A percentile compares a stretch with the other conserved stretches of the same genome.
These are phyloP conservation scores for Thera obeliscata DNA, from an alignment of 2,888 invertebrate species.

Conservation along the genomic window DNA sequence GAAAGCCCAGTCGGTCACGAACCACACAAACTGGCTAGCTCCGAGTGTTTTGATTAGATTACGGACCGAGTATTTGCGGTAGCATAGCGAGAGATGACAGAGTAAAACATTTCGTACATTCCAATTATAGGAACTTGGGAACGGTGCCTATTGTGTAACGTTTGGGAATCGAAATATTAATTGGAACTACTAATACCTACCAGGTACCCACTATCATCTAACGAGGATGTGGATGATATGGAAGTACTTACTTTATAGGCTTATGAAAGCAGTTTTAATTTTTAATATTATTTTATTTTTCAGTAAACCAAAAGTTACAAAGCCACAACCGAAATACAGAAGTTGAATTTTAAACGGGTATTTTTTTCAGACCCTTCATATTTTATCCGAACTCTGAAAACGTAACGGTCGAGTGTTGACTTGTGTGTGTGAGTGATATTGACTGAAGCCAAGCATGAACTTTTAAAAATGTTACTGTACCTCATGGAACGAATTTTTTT, in stretches of 20 bases:
- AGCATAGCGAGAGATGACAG: constrained; percentile 14
- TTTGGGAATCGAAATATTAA: constrained; percentile 9
- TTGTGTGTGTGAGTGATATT: neutral
- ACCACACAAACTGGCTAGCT: constrained; percentile 34
- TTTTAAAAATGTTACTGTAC: too few relatives aligned
- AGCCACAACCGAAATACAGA: neutral
- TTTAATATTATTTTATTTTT: too few relatives aligned
- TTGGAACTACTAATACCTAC: constrained; percentile 1
- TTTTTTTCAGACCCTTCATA: neutral
- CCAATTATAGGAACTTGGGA: constrained; percentile 13
- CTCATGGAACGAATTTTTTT: too few relatives aligned
- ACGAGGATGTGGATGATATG: too few relatives aligned
- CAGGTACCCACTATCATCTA: too few relatives aligned
- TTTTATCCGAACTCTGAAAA: neutral
- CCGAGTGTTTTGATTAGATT: constrained; percentile 35
- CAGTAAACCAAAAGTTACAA: neutral
- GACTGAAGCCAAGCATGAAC: neutral
- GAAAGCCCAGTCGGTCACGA: constrained; percentile 18
- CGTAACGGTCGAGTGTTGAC: too few relatives aligned
- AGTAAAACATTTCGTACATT: constrained; percentile 25
- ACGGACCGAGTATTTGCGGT: constrained; percentile 29
- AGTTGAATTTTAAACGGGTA: constrained; percentile 7
- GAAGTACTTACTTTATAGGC: too few relatives aligned
- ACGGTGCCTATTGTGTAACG: constrained; percentile 9
- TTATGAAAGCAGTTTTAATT: too few relatives aligned